Conservation (phyloP, 2,797 vertebrate species). For the Tiaroga cobitis region DNA sequence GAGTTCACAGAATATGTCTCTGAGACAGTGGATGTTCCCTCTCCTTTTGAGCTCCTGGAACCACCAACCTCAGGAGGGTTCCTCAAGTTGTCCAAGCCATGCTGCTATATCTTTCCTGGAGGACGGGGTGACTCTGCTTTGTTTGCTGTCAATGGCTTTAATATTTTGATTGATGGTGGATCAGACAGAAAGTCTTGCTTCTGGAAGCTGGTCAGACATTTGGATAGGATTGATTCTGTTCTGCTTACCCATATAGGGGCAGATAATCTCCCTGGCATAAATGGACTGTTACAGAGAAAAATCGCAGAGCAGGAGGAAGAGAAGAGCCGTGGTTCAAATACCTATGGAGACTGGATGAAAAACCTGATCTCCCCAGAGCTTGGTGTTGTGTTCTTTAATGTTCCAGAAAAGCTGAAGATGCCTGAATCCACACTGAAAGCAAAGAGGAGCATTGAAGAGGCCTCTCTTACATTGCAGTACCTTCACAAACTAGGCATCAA, state of each 20-base stretch:
- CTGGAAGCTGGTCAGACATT: conserved; percentile 97
- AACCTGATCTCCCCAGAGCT: conserved; percentile 97
- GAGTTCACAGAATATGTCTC: conserved; percentile 96
- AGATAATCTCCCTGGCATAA: conserved; percentile 97
- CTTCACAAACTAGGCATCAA: conserved; percentile 93
- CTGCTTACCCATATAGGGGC: conserved; percentile 97
- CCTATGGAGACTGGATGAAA: conserved; percentile 95
- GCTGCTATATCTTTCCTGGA: conserved; percentile 98
- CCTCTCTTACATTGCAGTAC: conserved; percentile 93
- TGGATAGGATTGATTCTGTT: conserved; percentile 96
- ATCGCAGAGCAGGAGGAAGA: conserved; percentile 96
- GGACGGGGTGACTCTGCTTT: conserved; percentile 96
- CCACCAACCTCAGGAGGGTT: conserved; percentile 98
- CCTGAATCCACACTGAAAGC: conserved; percentile 92
- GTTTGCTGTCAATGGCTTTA: conserved; percentile 98
- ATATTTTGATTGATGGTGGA: conserved; percentile 96
- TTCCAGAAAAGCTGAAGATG: conserved; percentile 93
- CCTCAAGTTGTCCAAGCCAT: conserved; percentile 96
- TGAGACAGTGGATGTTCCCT: conserved; percentile 93
- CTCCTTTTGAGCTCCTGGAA: conserved; percentile 96
- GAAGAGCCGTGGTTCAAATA: conserved; percentile 87
- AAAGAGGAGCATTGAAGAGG: conserved; percentile 98
- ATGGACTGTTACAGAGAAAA: conserved; percentile 96
- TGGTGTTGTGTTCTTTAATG: conserved; percentile 97
- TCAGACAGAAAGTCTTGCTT: conserved; percentile 97